phyloP scores from a whole-genome alignment of 2,888 invertebrate species.

The Brenthis daphne region DNA sequence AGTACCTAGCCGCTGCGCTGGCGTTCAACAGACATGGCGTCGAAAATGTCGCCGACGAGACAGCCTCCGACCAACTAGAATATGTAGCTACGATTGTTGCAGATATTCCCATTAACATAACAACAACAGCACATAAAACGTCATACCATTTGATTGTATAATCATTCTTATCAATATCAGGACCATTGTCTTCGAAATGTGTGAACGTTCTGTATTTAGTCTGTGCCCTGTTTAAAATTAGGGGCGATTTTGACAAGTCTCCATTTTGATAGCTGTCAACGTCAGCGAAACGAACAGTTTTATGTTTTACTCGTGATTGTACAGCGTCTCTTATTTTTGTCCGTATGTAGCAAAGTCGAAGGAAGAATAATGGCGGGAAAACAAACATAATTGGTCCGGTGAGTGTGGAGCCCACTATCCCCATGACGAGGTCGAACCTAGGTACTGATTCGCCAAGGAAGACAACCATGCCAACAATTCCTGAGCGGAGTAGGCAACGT shows the following conservation, averaged over 20 bases:
- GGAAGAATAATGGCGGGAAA: slow-evolving; percentile 91
- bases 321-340: slow-evolving; percentile 45
- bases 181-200: slow-evolving; percentile 34
- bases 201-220: slow-evolving; percentile 64
- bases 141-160: slow-evolving; percentile 72
- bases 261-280: slow-evolving; percentile 39
- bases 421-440: slow-evolving; percentile 92
- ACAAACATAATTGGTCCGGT: slow-evolving; percentile 93
- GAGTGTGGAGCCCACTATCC: slow-evolving; percentile 91
- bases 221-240: slow-evolving; percentile 47
- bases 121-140: slow-evolving; percentile 77
- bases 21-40: slow-evolving; percentile 88
- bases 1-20: slow-evolving; percentile 70
- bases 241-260: slow-evolving; percentile 54
- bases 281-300: slow-evolving; percentile 11
- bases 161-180: slow-evolving; percentile 46
- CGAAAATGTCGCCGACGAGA: slow-evolving; percentile 84
- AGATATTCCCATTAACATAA: slow-evolving; percentile 83
- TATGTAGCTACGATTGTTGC: slow-evolving; percentile 87
- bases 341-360: slow-evolving; percentile 83
- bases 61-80: slow-evolving; percentile 85
- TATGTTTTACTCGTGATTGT: slow-evolving; percentile 22
- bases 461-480: slow-evolving; percentile 86
- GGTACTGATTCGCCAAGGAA: slow-evolving; percentile 92
- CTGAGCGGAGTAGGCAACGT: slow-evolving; percentile 87